phyloP scores from a whole-genome alignment of 2,113 vertebrate genomes.

The Rutilus rutilus region DNA sequence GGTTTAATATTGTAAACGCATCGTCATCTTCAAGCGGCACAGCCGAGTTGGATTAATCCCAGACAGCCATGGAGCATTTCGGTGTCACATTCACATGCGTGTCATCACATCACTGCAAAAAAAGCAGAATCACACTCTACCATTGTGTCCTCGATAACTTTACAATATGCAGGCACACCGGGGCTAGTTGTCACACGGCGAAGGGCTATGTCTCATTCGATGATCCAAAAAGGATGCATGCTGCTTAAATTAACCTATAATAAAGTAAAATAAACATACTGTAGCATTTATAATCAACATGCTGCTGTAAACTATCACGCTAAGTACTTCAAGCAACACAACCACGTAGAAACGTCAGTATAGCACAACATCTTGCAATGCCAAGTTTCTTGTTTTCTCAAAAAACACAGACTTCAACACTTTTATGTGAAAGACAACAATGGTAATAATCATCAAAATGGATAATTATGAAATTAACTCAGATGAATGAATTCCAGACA shows the following conservation, averaged over 20 bases:
- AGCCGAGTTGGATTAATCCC: slow-evolving; percentile 20
- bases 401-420: neutral
- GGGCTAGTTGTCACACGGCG: neutral
- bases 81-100: slow-evolving; percentile 43
- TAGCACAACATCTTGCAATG: neutral
- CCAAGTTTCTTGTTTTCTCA: neutral
- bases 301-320: neutral
- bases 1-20: slow-evolving; percentile 18
- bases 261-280: no score
- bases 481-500: neutral
- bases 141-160: neutral
- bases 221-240: neutral
- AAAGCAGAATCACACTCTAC: slow-evolving; percentile 34
- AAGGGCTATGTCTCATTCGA: neutral
- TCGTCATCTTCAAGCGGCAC: slow-evolving; percentile 6
- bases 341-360: neutral
- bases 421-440: neutral
- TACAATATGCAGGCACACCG: neutral
- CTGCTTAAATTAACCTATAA: no score
- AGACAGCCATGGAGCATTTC: slow-evolving; percentile 2
- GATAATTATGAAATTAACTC: neutral
- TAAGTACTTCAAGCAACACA: neutral
- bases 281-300: neutral
- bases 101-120: slow-evolving; percentile 33
- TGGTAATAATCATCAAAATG: neutral